A percentile compares a stretch with the other conserved stretches of the same genome.
These are phyloP conservation scores for Anisognathus igniventris DNA, from an alignment of 2,797 vertebrate genomes.

Conservation along the genomic window DNA sequence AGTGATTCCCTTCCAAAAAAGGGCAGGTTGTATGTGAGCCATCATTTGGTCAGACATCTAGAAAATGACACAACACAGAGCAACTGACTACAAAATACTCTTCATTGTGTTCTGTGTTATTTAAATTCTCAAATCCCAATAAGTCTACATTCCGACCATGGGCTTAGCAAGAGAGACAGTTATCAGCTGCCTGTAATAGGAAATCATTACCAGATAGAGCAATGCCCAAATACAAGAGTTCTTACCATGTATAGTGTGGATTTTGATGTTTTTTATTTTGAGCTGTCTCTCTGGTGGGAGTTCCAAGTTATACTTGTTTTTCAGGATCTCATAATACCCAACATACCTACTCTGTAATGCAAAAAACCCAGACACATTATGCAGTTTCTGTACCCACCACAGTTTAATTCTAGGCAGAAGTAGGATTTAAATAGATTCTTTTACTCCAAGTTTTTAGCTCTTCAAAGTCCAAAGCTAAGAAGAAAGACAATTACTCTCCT, in stretches of 20 bases:
- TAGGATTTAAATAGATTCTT: neutral
- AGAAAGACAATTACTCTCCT: neutral
- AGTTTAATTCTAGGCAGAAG: neutral
- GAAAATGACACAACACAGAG: neutral
- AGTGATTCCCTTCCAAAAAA: neutral
- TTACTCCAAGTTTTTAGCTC: neutral
- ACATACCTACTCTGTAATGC: slow-evolving; percentile 89
- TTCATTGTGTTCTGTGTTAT: neutral
- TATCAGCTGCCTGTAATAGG: neutral
- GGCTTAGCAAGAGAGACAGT: neutral
- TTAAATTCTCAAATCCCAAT: neutral
- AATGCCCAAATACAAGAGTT: slow-evolving; percentile 7
- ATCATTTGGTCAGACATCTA: neutral
- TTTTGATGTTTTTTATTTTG: slow-evolving; percentile 83
- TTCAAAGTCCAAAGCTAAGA: neutral
- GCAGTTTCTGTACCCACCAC: neutral
- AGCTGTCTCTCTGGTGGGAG: slow-evolving; percentile 83
- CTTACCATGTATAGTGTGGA: slow-evolving; percentile 89
- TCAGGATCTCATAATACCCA: slow-evolving; percentile 91
- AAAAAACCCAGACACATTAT: slow-evolving; percentile 50
- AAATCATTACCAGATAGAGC: neutral
- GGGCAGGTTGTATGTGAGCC: neutral
- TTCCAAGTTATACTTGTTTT: slow-evolving; percentile 81
- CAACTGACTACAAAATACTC: neutral
- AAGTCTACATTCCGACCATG: neutral